Evolutionary conservation across 2,888 invertebrate species (phyloP).

Genomic region (Sylvicola fuscatus): DNA sequence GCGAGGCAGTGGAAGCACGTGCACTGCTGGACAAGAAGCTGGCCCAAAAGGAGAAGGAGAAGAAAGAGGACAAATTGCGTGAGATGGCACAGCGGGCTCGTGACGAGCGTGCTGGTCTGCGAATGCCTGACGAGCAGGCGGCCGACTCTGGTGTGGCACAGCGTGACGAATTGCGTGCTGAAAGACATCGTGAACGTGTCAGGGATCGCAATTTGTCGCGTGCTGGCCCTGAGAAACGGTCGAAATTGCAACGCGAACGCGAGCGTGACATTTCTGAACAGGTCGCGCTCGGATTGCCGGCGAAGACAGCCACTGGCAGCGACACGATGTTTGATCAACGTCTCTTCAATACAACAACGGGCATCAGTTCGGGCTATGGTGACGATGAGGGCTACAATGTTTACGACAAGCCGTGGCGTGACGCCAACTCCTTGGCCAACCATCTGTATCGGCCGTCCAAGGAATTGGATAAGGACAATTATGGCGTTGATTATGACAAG

Average conservation of each 20-base stretch:
- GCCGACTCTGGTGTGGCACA: constrained; percentile 56
- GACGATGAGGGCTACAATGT: constrained; percentile 97
- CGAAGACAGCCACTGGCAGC: constrained; percentile 44
- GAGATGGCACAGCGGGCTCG: constrained; percentile 87
- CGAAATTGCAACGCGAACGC: constrained; percentile 69
- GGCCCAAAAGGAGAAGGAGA: constrained; percentile 95
- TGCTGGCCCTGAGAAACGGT: constrained; percentile 86
- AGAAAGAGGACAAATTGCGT: constrained; percentile 86
- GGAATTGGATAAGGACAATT: constrained; percentile 75
- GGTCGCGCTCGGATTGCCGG: constrained; percentile 90
- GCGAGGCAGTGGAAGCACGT: constrained; percentile 93
- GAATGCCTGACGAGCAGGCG: constrained; percentile 16
- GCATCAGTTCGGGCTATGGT: constrained; percentile 80
- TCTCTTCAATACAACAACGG: constrained; percentile 81
- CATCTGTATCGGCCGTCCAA: constrained; percentile 80
- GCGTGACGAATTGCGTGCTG: constrained; percentile 68
- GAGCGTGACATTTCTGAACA: constrained; percentile 97
- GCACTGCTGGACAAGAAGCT: constrained; percentile 90
- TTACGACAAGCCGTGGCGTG: constrained; percentile 96
- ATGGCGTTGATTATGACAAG: constrained; percentile 78
- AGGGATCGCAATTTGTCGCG: constrained; percentile 82
- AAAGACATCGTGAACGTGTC: constrained; percentile 78
- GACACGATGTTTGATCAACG: constrained; percentile 89
- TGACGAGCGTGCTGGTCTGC: constrained; percentile 73
- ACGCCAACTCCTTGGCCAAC: constrained; percentile 62